Evolutionary conservation across 2,888 invertebrate species (phyloP), one percentile per base, ranked within the genome.

Genomic region (Diplolepis rosae): DNA sequence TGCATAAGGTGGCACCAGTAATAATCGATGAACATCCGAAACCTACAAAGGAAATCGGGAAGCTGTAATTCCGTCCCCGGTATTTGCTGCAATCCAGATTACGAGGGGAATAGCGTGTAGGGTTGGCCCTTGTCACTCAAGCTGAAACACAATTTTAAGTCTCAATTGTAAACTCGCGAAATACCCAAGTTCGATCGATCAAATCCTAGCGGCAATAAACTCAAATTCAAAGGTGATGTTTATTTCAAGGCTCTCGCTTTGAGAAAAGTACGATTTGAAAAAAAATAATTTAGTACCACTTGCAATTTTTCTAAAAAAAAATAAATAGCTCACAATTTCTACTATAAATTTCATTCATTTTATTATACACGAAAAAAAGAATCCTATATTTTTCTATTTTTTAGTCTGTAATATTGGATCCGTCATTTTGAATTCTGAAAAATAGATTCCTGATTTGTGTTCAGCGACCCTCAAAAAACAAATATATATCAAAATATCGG

Each of bases 121-220:
- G 35, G 35, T 24, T 61, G 56, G 35, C 56, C 35, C 39, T 32
- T 61, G 56, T 61, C 56, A 39, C 32, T 61, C 56, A 61, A 61
- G 35, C 56, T 61, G 56, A 61, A 61, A 61, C 35, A 61, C 56
- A 61, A 61, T 61, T 61, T 61, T 39, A 61, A 61, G 56, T 61
- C 56, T 61, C 56, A 61, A 61, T 61, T 61, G 56, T 61, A 61
- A 24, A 61, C 18, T 61, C 35, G 56, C 56, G 56, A 61, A 61
- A 61, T 39, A 56, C n/a, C 35, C 22, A 35, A 22, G 9, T 35
- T 39, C 24, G 56, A 61, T 61, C 56, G 56, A 61, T 61, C 35
- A 39, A 61, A 39, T 61, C 56, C 56, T 61, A 39, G 35, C 22
- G 35, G 56, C 35, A 61, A 35, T 35, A 61, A 32, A 61, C 35